Conservation (phyloP, 2,797 vertebrate species). For the Gobio occitaniae region DNA sequence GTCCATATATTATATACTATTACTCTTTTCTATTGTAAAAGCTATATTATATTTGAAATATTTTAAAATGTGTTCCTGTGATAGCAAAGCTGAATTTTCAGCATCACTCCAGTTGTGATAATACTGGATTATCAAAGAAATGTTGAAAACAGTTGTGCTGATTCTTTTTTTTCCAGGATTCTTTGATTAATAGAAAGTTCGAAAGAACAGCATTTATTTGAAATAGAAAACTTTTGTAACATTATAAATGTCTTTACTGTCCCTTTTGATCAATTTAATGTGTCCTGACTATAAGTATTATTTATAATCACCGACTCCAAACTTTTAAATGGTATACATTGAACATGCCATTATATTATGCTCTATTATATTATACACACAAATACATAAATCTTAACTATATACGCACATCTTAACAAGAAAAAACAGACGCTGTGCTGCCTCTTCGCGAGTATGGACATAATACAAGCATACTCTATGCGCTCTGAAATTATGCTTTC, state of each 20-base stretch:
- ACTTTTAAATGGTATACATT: not conserved
- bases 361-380: not conserved
- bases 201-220: not conserved
- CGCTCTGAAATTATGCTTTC: slow-evolving; percentile 25
- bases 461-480: not conserved
- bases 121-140: not conserved
- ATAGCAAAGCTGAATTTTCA: not conserved
- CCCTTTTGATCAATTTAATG: not conserved
- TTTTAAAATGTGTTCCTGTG: not conserved
- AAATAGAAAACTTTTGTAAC: not conserved
- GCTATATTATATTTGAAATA: not conserved
- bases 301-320: not conserved
- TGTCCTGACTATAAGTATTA: not conserved
- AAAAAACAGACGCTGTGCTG: not conserved
- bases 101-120: not conserved
- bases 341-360: not conserved
- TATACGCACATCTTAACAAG: not conserved
- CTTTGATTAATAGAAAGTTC: not conserved
- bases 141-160: not conserved
- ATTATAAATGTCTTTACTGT: not conserved
- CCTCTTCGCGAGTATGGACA: not conserved
- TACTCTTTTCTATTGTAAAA: not conserved
- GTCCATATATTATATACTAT: too few species aligned
- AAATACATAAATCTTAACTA: not conserved
- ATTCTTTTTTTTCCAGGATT: not conserved